phyloP scores from a whole-genome alignment of 30 jellyfish, hydroid and myxozoan species.

The Calvadosia cruxmelitensis region DNA sequence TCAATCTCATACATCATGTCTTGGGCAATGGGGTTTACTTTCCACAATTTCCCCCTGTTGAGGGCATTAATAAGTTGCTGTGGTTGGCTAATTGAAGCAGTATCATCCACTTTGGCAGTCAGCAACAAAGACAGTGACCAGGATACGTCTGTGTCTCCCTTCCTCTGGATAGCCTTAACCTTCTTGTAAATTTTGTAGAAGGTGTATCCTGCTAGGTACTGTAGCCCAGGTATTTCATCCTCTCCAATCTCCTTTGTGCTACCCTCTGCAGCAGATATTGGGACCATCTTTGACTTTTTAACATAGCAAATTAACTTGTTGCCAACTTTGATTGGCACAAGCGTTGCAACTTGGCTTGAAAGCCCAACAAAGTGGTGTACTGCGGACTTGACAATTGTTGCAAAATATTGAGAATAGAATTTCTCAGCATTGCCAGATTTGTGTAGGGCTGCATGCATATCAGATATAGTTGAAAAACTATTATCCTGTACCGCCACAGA shows the following conservation, averaged over 20 bases:
- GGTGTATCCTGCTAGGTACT: conserved; percentile 13
- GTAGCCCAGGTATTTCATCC: conserved; percentile 13
- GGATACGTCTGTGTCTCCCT: conserved; percentile 23
- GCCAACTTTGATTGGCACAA: conserved; percentile 1
- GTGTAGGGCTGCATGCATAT: conserved; percentile 1
- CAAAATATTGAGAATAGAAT: conserved; percentile 9
- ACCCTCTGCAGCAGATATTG: conserved; percentile 11
- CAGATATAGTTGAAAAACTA: neutral
- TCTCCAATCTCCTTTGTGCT: conserved; percentile 2
- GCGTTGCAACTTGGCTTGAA: conserved; percentile 13
- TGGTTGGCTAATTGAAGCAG: neutral
- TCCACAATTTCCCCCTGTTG: conserved; percentile 7
- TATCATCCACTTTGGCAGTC: conserved; percentile 8
- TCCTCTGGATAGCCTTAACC: neutral
- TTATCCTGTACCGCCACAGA: neutral
- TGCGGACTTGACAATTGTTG: conserved; percentile 5
- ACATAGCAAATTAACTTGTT: neutral
- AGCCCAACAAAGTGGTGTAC: neutral
- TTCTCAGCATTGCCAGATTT: conserved; percentile 23
- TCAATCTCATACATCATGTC: conserved; percentile 5
- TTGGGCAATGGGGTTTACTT: conserved; percentile 11
- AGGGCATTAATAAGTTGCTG: conserved; percentile 12
- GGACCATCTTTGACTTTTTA: conserved; percentile 3
- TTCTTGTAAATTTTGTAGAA: neutral
- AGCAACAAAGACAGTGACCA: neutral